Percentiles rank a stretch among this genome's conserved stretches.
Evolutionary conservation across 2,888 invertebrate genomes (phyloP).

Genomic region (Cosmopolites sordidus): DNA sequence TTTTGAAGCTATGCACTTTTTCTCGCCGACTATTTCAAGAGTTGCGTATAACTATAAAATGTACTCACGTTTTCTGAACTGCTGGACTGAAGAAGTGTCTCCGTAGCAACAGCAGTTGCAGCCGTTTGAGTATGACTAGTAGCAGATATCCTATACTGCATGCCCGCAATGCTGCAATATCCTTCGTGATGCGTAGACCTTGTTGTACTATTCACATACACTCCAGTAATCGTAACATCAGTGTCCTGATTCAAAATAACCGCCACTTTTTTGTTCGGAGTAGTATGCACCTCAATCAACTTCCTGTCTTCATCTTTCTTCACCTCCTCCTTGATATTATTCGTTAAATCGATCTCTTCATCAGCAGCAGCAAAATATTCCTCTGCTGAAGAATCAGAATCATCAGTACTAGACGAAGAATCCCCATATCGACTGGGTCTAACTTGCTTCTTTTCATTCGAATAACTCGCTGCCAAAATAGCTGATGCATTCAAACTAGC

Average conservation of each 20-base stretch:
- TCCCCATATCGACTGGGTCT: constrained; percentile 47
- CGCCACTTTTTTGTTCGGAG: constrained; percentile 59
- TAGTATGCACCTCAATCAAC: constrained; percentile 45
- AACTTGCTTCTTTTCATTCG: constrained; percentile 57
- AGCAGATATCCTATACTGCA: constrained; percentile 85
- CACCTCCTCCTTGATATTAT: constrained; percentile 47
- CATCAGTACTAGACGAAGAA: constrained; percentile 29
- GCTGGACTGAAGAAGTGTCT: constrained; percentile 49
- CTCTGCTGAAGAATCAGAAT: constrained; percentile 51
- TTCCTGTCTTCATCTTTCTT: constrained; percentile 53
- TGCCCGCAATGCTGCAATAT: constrained; percentile 76
- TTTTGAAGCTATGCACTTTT: too few species aligned
- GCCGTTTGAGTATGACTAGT: constrained; percentile 84
- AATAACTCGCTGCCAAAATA: constrained; percentile 82
- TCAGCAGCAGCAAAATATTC: constrained; percentile 49
- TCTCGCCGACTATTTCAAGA: too few species aligned
- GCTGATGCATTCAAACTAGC: constrained; percentile 88
- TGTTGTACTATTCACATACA: constrained; percentile 72
- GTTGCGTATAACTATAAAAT: too few species aligned
- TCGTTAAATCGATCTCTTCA: constrained; percentile 43
- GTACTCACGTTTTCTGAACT: constrained; percentile 46
- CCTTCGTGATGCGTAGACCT: constrained; percentile 74
- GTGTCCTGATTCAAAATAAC: constrained; percentile 82
- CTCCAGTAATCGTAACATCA: constrained; percentile 83
- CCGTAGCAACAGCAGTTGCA: constrained; percentile 73